Percentiles rank a stretch among this genome's conserved stretches.
phyloP scores from a whole-genome alignment of 1,140 invertebrate species.

The Microplitis mediator region DNA sequence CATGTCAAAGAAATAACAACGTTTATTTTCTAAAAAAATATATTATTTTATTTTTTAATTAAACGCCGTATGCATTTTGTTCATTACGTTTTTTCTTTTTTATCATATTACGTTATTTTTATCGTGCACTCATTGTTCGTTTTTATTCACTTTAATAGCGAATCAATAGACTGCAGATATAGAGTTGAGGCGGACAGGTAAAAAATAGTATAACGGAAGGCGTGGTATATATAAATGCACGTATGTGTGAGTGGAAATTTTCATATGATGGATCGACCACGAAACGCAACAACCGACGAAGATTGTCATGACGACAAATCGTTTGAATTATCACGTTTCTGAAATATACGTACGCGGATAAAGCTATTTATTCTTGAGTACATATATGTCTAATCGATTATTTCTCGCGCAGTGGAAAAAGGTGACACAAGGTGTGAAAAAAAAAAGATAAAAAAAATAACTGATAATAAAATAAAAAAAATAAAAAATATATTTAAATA shows the following conservation, averaged over 20 bases:
- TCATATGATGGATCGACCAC: slow-evolving; percentile 4
- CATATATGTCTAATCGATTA: too few species aligned
- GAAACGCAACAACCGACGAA: slow-evolving; percentile 5
- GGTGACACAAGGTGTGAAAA: too few species aligned
- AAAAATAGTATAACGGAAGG: slow-evolving; percentile 2
- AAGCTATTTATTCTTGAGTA: neutral
- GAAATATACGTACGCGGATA: neutral
- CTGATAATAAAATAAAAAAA: too few species aligned
- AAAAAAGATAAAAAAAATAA: too few species aligned
- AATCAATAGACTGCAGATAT: slow-evolving; percentile 12
- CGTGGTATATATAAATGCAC: neutral
- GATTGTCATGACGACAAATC: slow-evolving; percentile 16
- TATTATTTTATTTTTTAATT: too few species aligned
- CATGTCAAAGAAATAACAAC: too few species aligned
- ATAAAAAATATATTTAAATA: too few species aligned
- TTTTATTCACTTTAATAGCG: neutral
- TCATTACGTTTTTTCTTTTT: too few species aligned
- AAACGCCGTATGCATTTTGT: too few species aligned
- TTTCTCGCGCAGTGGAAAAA: too few species aligned
- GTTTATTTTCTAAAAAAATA: too few species aligned
- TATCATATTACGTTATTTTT: too few species aligned
- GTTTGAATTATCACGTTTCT: slow-evolving; percentile 17
- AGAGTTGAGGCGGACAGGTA: slow-evolving; percentile 2
- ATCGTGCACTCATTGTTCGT: neutral
- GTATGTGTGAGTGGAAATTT: neutral